Evolutionary conservation across 2,797 vertebrate species (phyloP).

Genomic region (Leuciscus waleckii): DNA sequence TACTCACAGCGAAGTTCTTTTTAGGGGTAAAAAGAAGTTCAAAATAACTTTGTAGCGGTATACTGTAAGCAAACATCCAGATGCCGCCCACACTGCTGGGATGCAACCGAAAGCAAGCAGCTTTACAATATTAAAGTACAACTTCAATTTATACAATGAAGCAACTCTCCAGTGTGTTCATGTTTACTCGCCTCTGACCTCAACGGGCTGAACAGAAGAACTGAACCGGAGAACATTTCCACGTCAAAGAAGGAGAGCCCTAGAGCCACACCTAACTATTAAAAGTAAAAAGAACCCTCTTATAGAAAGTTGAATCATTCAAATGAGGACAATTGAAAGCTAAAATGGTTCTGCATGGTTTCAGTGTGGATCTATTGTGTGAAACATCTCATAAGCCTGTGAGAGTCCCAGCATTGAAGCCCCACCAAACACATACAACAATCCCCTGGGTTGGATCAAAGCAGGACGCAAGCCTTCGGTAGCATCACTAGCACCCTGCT

Average conservation of each 20-base stretch:
- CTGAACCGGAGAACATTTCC: background rate
- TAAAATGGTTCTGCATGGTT: background rate
- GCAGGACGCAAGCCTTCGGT: conserved; percentile 4
- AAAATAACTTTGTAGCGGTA: background rate
- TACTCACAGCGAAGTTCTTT: background rate
- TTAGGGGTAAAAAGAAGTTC: background rate
- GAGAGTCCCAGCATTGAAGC: background rate
- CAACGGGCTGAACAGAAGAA: background rate
- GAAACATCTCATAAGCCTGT: background rate
- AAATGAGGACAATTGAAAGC: background rate
- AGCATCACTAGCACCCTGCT: conserved; percentile 27
- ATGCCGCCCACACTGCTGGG: background rate
- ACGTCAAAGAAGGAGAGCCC: background rate
- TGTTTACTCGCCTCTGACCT: background rate
- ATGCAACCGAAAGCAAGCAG: background rate
- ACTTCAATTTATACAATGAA: background rate
- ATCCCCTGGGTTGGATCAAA: conserved; percentile 27
- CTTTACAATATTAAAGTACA: background rate
- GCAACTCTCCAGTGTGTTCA: background rate
- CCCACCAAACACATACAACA: background rate
- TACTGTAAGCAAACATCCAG: background rate
- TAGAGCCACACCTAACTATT: background rate
- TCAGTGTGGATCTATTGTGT: background rate
- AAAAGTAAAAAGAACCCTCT: background rate
- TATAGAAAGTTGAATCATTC: background rate